Percentiles rank a stretch among this genome's conserved stretches.
Conservation (phyloP, 1,140 invertebrate species). For the Magallana gigas region DNA sequence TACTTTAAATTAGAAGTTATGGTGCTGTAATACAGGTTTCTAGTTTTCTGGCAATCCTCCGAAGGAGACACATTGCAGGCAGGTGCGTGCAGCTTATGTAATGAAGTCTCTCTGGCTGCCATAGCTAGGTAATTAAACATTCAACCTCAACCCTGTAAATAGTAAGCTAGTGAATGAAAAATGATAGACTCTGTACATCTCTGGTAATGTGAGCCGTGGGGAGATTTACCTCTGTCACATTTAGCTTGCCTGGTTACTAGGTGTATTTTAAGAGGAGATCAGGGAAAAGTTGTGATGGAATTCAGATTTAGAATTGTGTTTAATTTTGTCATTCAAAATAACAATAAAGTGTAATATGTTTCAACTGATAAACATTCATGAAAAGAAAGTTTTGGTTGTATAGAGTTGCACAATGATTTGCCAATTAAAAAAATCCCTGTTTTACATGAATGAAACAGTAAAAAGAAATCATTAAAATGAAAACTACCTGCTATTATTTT, state of each 20-base stretch:
- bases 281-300: too few relatives aligned
- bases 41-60: not conserved
- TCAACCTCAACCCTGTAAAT: not conserved
- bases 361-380: not conserved
- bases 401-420: too few relatives aligned
- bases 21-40: not conserved
- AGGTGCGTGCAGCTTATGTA: slow-evolving; percentile 6
- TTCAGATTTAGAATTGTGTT: too few relatives aligned
- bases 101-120: not conserved
- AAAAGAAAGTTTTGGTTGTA: not conserved
- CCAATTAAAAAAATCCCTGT: too few relatives aligned
- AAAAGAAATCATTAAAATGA: too few relatives aligned
- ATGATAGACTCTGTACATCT: not conserved
- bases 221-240: not conserved
- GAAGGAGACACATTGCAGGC: not conserved
- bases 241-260: not conserved
- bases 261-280: too few relatives aligned
- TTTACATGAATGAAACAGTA: too few relatives aligned
- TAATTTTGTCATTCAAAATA: too few relatives aligned
- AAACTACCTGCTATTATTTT: too few relatives aligned
- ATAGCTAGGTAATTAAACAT: slow-evolving; percentile 9
- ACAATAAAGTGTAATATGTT: not conserved
- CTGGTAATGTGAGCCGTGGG: not conserved
- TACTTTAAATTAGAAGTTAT: too few relatives aligned
- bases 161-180: slow-evolving; percentile 10